Evolutionary conservation across 2,888 invertebrate genomes (phyloP).

Genomic region (Myopa tessellatipennis): DNA sequence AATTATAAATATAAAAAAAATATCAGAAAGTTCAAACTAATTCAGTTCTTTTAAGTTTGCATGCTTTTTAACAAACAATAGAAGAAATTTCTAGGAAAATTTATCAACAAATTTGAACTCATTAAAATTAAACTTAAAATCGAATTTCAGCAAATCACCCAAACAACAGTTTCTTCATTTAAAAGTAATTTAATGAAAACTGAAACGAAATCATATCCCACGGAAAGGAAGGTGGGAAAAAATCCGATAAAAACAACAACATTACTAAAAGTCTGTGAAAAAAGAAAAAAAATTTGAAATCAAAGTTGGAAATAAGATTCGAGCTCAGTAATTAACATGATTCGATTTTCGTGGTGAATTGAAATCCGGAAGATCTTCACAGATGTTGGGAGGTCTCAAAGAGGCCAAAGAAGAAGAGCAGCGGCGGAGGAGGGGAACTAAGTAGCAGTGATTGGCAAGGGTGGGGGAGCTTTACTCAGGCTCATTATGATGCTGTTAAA

Average conservation of each 20-base stretch:
- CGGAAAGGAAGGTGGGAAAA: slow-evolving; percentile 12
- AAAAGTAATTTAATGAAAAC: background rate
- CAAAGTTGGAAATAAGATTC: background rate
- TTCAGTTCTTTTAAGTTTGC: no score
- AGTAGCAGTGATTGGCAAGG: background rate
- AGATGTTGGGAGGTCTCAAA: no score
- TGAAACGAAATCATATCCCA: slow-evolving; percentile 27
- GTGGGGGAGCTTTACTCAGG: background rate
- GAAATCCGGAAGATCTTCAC: no score
- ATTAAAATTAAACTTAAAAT: background rate
- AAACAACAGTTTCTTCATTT: no score
- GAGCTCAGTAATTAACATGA: background rate
- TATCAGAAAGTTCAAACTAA: no score
- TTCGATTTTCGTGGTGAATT: no score
- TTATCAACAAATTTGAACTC: background rate
- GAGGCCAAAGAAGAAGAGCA: no score
- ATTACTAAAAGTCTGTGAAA: no score
- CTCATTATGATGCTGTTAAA: slow-evolving; percentile 33
- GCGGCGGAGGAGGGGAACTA: no score
- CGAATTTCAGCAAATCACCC: background rate
- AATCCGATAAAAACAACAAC: background rate
- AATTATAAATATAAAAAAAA: no score
- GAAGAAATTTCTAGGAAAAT: background rate
- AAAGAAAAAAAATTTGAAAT: no score
- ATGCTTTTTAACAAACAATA: background rate